These are phyloP conservation scores for Marcusenius ussheri DNA, from an alignment of 2,113 vertebrate genomes.

Conservation along the genomic window DNA sequence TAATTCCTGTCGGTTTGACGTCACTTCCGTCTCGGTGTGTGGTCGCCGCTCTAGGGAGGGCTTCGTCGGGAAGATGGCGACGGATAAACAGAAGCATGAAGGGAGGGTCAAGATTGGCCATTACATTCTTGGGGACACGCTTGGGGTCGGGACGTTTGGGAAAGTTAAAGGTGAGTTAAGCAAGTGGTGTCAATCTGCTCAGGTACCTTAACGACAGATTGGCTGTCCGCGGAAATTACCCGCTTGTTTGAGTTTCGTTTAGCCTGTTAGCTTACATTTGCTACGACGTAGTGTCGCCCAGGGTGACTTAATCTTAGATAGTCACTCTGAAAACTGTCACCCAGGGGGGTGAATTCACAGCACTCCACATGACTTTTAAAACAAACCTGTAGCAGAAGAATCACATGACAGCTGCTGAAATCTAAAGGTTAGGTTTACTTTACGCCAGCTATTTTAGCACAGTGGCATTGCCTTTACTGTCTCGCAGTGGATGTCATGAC, in stretches of 20 bases:
- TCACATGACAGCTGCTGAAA: background rate
- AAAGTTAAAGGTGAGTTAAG: constrained; percentile 84
- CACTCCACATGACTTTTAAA: background rate
- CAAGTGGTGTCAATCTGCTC: background rate
- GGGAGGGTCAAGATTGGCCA: constrained; percentile 94
- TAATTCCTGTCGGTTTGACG: constrained; percentile 11
- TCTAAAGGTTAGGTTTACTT: background rate
- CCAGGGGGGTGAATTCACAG: background rate
- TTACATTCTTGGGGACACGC: constrained; percentile 88
- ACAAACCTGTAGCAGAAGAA: background rate
- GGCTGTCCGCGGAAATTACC: background rate
- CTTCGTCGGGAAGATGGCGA: constrained; percentile 85
- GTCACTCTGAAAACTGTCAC: background rate
- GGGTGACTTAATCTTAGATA: background rate
- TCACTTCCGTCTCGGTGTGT: constrained; percentile 34
- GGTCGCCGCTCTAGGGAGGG: constrained; percentile 60
- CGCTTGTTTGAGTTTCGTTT: background rate
- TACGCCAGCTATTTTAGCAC: background rate
- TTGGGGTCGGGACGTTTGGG: constrained; percentile 92
- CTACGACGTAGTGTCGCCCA: background rate
- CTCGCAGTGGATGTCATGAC: background rate
- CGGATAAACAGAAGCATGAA: constrained; percentile 91
- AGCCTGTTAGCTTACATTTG: background rate
- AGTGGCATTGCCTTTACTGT: background rate
- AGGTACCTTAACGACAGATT: constrained; percentile 9